phyloP scores from a whole-genome alignment of 2,797 vertebrate species.

The Pipistrellus kuhlii region DNA sequence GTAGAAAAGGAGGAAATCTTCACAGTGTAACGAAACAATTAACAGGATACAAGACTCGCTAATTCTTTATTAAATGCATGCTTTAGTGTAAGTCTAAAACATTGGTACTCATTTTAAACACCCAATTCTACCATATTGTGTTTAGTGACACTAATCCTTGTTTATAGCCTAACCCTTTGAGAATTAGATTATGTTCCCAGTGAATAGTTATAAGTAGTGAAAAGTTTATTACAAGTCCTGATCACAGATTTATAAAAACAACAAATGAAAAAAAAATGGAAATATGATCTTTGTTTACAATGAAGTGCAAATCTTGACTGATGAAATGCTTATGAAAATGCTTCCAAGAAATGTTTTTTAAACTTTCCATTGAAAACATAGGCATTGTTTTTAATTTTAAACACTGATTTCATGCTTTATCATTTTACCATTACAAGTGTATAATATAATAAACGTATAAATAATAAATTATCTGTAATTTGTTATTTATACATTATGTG shows the following conservation, averaged over 20 bases:
- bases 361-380: conserved; percentile 56
- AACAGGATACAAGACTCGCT: conserved; percentile 17
- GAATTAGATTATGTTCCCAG: conserved; percentile 44
- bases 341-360: not conserved
- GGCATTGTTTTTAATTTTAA: conserved; percentile 59
- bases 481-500: not conserved
- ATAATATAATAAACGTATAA: too few species aligned
- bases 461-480: not conserved
- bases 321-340: conserved; percentile 66
- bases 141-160: conserved; percentile 73
- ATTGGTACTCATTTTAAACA: conserved; percentile 61
- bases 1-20: conserved; percentile 61
- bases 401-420: conserved; percentile 1
- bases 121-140: conserved; percentile 36
- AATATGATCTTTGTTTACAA: conserved; percentile 54
- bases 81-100: conserved; percentile 75
- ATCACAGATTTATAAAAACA: conserved; percentile 64
- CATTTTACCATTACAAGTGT: not conserved
- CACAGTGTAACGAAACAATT: conserved; percentile 70
- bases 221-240: conserved; percentile 66
- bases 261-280: conserved; percentile 63
- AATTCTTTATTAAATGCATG: conserved; percentile 70
- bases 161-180: conserved; percentile 71
- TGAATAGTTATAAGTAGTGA: conserved; percentile 62
- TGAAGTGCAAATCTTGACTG: conserved; percentile 30